Evolutionary conservation across 2,797 vertebrate genomes (phyloP).

Genomic region (Chanos chanos): DNA sequence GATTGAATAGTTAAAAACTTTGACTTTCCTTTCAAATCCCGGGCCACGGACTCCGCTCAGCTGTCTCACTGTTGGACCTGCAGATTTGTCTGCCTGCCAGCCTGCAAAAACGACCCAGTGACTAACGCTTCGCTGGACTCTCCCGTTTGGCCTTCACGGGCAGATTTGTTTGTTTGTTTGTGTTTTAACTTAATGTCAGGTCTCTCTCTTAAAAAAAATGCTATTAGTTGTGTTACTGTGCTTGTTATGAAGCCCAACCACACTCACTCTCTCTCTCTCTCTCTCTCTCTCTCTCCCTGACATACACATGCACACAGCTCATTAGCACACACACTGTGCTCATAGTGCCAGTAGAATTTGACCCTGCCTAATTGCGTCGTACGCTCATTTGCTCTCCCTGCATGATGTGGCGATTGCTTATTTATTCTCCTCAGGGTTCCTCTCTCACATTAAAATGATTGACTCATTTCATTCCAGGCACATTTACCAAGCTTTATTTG

Average conservation of each 20-base stretch:
- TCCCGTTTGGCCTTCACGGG: neutral
- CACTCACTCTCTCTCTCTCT: slow-evolving; percentile 17
- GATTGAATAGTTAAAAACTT: slow-evolving; percentile 82
- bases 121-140: slow-evolving; percentile 1
- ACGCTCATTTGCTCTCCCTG: slow-evolving; percentile 76
- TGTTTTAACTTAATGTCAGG: neutral
- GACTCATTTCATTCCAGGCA: slow-evolving; percentile 78
- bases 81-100: slow-evolving; percentile 18
- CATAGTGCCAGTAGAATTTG: slow-evolving; percentile 68
- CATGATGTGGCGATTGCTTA: slow-evolving; percentile 77
- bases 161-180: neutral
- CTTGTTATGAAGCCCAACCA: slow-evolving; percentile 42
- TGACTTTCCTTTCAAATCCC: slow-evolving; percentile 73
- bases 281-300: neutral
- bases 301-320: slow-evolving; percentile 55
- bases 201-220: neutral
- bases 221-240: neutral
- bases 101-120: slow-evolving; percentile 15
- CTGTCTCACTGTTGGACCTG: slow-evolving; percentile 50
- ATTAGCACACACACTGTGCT: slow-evolving; percentile 68
- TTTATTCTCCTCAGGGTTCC: slow-evolving; percentile 77
- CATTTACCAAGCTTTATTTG: slow-evolving; percentile 77
- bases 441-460: slow-evolving; percentile 77
- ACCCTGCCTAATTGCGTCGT: slow-evolving; percentile 78
- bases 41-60: slow-evolving; percentile 54